Conservation (phyloP, 2,888 invertebrate genomes). For the Chloroclysta siterata region DNA sequence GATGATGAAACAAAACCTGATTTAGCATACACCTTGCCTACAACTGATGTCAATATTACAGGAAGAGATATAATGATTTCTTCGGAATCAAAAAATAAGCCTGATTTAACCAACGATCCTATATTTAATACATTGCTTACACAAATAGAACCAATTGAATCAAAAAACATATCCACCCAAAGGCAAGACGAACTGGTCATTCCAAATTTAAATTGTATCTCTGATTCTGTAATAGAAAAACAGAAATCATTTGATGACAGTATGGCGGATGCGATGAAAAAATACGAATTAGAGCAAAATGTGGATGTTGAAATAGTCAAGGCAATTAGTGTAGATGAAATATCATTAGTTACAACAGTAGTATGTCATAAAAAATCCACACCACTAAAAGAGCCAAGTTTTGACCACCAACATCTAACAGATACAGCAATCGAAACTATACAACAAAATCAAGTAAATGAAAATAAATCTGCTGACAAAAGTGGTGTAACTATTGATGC, state of each 20-base stretch:
- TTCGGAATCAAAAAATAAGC: not conserved
- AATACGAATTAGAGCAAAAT: not conserved
- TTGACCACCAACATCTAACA: not conserved
- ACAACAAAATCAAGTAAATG: not conserved
- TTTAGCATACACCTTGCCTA: conserved; percentile 5
- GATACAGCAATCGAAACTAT: not conserved
- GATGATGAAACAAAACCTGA: not conserved
- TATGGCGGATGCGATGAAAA: not conserved
- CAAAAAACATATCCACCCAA: not conserved
- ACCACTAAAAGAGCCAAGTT: not conserved
- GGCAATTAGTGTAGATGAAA: not conserved
- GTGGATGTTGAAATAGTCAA: not conserved
- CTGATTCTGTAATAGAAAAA: not conserved
- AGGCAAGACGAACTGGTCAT: too few relatives aligned
- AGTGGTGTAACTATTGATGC: conserved; percentile 1
- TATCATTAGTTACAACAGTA: not conserved
- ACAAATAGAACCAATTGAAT: not conserved
- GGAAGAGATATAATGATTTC: not conserved
- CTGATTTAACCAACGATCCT: not conserved
- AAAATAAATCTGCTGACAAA: conserved; percentile 11
- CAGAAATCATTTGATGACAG: not conserved
- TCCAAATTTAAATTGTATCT: not conserved
- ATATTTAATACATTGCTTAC: not conserved
- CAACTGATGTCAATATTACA: not conserved
- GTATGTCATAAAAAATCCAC: not conserved